phyloP scores from a whole-genome alignment of 2,888 invertebrate genomes.

The Troides helena region DNA sequence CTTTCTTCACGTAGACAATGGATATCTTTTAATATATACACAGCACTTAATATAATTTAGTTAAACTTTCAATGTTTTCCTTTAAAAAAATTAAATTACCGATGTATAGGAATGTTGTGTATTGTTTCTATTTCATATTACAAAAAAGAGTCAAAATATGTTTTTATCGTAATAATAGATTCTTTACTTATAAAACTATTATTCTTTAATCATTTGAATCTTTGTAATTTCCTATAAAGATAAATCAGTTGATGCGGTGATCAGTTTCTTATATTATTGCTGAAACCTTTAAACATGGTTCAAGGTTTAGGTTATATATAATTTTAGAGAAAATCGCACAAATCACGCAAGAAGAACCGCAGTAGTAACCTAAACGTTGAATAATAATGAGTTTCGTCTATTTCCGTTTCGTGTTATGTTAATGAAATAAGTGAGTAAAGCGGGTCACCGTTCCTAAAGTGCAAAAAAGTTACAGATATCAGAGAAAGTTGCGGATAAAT shows the following conservation, averaged over 20 bases:
- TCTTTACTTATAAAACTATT: no score
- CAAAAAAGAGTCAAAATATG: no score
- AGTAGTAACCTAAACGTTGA: slow-evolving; percentile 13
- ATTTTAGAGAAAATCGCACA: slow-evolving; percentile 4
- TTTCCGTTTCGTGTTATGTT: slow-evolving; percentile 29
- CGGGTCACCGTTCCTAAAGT: slow-evolving; percentile 20
- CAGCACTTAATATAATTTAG: not conserved
- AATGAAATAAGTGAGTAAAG: slow-evolving; percentile 22
- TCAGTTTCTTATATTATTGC: no score
- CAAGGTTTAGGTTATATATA: not conserved
- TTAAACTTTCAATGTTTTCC: not conserved
- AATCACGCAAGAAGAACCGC: slow-evolving; percentile 5
- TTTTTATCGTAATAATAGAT: no score
- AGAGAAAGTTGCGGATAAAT: slow-evolving; percentile 27
- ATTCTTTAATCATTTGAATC: no score
- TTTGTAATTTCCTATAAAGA: no score
- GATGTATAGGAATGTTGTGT: not conserved
- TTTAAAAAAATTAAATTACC: not conserved
- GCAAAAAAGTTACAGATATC: slow-evolving; percentile 24
- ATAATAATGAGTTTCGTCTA: slow-evolving; percentile 24
- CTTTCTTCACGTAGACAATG: not conserved
- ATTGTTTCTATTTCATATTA: not conserved
- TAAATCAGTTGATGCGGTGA: no score
- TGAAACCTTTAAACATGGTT: no score
- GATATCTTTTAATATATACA: not conserved